Conservation (phyloP, 2,113 vertebrate genomes). For the Laticauda colubrina region DNA sequence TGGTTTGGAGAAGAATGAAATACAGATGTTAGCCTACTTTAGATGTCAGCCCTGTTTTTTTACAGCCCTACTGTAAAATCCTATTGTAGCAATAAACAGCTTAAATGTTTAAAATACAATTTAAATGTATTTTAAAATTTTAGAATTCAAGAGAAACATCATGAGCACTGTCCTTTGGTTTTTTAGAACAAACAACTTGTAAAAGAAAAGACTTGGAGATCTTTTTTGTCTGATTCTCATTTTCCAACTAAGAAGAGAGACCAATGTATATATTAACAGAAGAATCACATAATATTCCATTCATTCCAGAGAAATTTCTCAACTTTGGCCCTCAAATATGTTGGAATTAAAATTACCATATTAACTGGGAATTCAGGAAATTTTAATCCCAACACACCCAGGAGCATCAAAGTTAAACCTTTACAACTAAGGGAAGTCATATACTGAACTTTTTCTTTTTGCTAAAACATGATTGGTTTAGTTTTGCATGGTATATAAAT, state of each 20-base stretch:
- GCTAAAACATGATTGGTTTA: not conserved
- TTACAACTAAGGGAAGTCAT: not conserved
- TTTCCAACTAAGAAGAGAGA: constrained; percentile 69
- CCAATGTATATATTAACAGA: constrained; percentile 57
- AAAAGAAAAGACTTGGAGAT: constrained; percentile 58
- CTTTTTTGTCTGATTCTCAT: constrained; percentile 65
- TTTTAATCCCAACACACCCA: not conserved
- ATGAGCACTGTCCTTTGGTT: constrained; percentile 48
- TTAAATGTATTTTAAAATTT: constrained; percentile 23
- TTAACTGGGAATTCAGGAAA: not conserved
- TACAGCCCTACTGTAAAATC: not conserved
- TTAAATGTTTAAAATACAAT: constrained; percentile 54
- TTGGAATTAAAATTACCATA: not conserved
- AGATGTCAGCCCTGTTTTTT: not conserved
- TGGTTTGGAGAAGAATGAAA: not conserved
- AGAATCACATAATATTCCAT: constrained; percentile 38
- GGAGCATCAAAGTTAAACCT: not conserved
- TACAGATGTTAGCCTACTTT: constrained; percentile 16
- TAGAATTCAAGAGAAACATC: constrained; percentile 38
- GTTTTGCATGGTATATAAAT: not conserved
- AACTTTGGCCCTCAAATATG: not conserved
- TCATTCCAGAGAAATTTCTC: constrained; percentile 27
- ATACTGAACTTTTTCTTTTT: not conserved
- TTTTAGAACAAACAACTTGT: constrained; percentile 60
- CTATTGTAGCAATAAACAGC: constrained; percentile 3